Percentiles rank a stretch among this genome's conserved stretches.
Evolutionary conservation across 1,140 invertebrate species (phyloP).

Genomic region (Euglossa dilemma): DNA sequence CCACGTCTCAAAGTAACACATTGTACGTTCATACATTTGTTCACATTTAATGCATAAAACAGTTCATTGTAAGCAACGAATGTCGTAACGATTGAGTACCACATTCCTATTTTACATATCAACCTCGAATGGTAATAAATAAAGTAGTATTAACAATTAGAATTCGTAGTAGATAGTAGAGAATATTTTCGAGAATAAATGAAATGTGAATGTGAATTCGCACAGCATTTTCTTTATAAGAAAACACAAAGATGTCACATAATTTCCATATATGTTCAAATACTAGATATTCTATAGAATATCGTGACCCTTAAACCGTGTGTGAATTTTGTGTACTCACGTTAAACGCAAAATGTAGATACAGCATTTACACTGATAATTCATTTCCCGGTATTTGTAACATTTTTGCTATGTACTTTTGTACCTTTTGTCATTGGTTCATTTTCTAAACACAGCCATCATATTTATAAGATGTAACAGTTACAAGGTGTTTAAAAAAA

Average conservation of each 20-base stretch:
- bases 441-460: slow-evolving; percentile 4
- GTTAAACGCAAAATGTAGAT: slow-evolving; percentile 18
- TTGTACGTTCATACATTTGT: slow-evolving; percentile 1
- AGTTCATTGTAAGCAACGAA: not conserved
- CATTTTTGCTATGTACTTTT: slow-evolving; percentile 48
- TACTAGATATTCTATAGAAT: slow-evolving; percentile 5
- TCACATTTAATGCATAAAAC: slow-evolving; percentile 28
- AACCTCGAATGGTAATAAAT: slow-evolving; percentile 26
- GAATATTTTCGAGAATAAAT: not conserved
- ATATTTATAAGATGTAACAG: slow-evolving; percentile 22
- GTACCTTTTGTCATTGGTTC: slow-evolving; percentile 31
- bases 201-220: slow-evolving; percentile 6
- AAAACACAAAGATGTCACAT: not conserved
- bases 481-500: slow-evolving; percentile 15
- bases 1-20: not conserved
- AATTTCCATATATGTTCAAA: slow-evolving; percentile 23
- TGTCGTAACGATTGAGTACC: not conserved
- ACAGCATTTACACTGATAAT: slow-evolving; percentile 20
- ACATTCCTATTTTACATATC: slow-evolving; percentile 48
- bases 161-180: not conserved
- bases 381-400: slow-evolving; percentile 31
- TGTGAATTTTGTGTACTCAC: slow-evolving; percentile 25
- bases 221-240: slow-evolving; percentile 24
- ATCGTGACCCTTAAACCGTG: not conserved
- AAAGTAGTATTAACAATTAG: slow-evolving; percentile 24